Conservation (phyloP, 2,888 invertebrate species). For the Agonopterix arenella region DNA sequence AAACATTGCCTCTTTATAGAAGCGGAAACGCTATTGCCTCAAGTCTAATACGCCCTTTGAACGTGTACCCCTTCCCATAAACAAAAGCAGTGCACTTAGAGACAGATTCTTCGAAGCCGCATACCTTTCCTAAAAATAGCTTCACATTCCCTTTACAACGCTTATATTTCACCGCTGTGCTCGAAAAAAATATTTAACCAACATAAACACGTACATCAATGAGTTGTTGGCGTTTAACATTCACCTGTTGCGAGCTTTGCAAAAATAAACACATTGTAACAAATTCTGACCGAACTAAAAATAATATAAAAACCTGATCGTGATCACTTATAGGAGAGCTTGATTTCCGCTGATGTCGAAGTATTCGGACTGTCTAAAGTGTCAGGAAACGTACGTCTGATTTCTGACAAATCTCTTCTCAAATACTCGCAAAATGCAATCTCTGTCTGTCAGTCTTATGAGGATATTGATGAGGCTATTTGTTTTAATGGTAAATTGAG, state of each 20-base stretch:
- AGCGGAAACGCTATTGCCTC: slow-evolving; percentile 39
- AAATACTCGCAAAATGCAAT: too few relatives aligned
- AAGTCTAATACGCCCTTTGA: slow-evolving; percentile 33
- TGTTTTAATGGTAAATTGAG: too few relatives aligned
- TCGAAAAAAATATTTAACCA: slow-evolving; percentile 19
- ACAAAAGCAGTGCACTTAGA: slow-evolving; percentile 58
- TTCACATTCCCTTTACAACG: slow-evolving; percentile 21
- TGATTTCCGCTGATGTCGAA: slow-evolving; percentile 7
- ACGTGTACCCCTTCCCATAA: slow-evolving; percentile 56
- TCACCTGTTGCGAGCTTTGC: slow-evolving; percentile 18
- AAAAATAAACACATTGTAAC: background rate
- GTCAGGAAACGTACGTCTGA: too few relatives aligned
- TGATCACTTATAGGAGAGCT: slow-evolving; percentile 1
- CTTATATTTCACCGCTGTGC: slow-evolving; percentile 23
- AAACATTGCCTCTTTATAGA: slow-evolving; percentile 21
- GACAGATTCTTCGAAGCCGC: slow-evolving; percentile 40
- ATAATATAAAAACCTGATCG: background rate
- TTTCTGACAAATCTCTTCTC: too few relatives aligned
- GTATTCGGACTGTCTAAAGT: too few relatives aligned
- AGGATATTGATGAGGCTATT: too few relatives aligned
- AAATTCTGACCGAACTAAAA: slow-evolving; percentile 3
- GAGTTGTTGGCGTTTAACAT: slow-evolving; percentile 20
- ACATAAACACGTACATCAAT: slow-evolving; percentile 15
- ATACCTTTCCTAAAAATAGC: slow-evolving; percentile 58
- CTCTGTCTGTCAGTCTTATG: too few relatives aligned